Evolutionary conservation across 2,888 invertebrate species (phyloP).

Genomic region (Tenthredo notha): DNA sequence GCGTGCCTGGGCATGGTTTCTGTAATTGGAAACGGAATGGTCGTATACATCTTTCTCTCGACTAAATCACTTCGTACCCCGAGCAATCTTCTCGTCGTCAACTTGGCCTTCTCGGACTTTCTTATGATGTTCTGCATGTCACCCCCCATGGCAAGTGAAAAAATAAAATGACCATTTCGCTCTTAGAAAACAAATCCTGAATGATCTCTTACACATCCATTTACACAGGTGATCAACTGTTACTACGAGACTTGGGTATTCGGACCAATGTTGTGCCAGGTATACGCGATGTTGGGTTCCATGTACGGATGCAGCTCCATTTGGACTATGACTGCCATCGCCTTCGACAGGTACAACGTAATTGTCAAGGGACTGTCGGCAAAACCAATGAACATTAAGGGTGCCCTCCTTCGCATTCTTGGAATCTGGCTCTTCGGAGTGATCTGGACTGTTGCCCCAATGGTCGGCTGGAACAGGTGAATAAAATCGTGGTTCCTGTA

Average conservation of each 20-base stretch:
- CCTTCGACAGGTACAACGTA: conserved; percentile 95
- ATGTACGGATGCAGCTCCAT: conserved; percentile 94
- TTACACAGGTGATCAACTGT: conserved; percentile 84
- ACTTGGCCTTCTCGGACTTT: conserved; percentile 95
- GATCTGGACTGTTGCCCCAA: conserved; percentile 90
- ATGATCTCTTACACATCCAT: not conserved
- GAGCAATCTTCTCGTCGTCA: conserved; percentile 94
- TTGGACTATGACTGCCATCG: conserved; percentile 96
- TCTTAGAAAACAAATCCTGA: not conserved
- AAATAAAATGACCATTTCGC: not conserved
- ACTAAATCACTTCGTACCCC: conserved; percentile 91
- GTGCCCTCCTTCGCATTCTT: conserved; percentile 88
- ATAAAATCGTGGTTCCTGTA: conserved; percentile 20
- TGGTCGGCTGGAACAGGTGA: conserved; percentile 93
- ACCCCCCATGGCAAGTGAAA: conserved; percentile 84
- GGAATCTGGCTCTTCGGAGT: conserved; percentile 89
- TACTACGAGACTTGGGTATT: conserved; percentile 86
- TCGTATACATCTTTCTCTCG: conserved; percentile 87
- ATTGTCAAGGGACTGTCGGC: conserved; percentile 95
- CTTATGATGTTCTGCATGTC: conserved; percentile 93
- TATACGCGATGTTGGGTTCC: conserved; percentile 93
- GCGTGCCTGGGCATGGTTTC: conserved; percentile 87
- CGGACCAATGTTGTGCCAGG: conserved; percentile 90
- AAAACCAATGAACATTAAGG: conserved; percentile 90
- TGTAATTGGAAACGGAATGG: conserved; percentile 86